Conservation (phyloP, 2,113 vertebrate genomes). For the Climacteris rufus region DNA sequence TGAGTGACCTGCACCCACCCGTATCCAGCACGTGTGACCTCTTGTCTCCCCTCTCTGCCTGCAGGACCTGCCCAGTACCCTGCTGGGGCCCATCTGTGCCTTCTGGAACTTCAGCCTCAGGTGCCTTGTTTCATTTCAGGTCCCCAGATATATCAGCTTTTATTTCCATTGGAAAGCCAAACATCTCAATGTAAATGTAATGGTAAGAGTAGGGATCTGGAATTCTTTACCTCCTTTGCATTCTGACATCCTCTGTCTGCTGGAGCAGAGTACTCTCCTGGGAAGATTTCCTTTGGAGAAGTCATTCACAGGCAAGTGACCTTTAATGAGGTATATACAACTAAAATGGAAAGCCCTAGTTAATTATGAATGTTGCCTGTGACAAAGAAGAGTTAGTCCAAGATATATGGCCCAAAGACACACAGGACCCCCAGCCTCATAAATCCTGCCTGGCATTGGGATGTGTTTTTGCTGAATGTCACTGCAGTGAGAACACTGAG, state of each 20-base stretch:
- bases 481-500: neutral
- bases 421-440: neutral
- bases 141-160: neutral
- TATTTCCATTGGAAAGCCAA: neutral
- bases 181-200: neutral
- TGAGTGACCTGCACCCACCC: rapidly evolving
- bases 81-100: conserved; percentile 81
- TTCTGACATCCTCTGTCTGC: neutral
- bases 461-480: neutral
- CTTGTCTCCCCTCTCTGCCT: neutral
- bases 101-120: conserved; percentile 87
- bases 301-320: neutral
- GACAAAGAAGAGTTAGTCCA: neutral
- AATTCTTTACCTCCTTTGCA: neutral
- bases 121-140: neutral
- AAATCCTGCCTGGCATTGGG: neutral
- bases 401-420: neutral
- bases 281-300: neutral
- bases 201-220: neutral
- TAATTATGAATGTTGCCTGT: neutral
- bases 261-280: neutral
- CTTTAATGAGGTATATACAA: neutral
- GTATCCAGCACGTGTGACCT: rapidly evolving
- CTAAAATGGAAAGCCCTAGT: neutral
- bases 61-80: conserved; percentile 6